These are phyloP conservation scores for Rhodinocichla rosea DNA, from an alignment of 2,113 vertebrate genomes.

Conservation along the genomic window DNA sequence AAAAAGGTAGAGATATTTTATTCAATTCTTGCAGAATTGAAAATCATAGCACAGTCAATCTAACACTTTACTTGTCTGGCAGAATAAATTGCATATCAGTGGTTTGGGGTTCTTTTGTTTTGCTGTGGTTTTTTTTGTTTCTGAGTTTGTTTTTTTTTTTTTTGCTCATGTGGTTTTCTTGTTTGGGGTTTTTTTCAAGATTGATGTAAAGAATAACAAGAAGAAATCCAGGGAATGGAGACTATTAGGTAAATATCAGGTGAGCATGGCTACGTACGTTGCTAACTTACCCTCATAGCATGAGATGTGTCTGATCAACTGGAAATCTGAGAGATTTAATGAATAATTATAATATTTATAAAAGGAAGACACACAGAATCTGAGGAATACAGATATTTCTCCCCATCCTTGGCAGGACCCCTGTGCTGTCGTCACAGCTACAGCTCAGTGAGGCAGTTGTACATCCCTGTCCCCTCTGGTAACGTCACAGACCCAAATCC, in stretches of 20 bases:
- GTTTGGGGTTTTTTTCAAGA: accelerated
- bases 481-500: background rate
- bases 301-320: background rate
- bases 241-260: background rate
- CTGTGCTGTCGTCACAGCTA: background rate
- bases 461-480: background rate
- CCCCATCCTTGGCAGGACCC: background rate
- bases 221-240: background rate
- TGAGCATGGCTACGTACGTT: accelerated
- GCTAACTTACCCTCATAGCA: background rate
- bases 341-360: background rate
- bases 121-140: background rate
- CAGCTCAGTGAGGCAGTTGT: background rate
- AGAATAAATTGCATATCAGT: background rate
- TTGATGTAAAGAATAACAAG: background rate
- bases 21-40: background rate
- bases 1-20: background rate
- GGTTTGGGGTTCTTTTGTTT: background rate
- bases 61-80: background rate
- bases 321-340: background rate
- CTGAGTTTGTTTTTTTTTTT: accelerated
- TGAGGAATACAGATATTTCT: accelerated
- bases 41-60: background rate
- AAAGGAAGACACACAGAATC: background rate
- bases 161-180: background rate